These are phyloP conservation scores for Cherax quadricarinatus DNA, from an alignment of 1,140 invertebrate genomes.

Conservation along the genomic window DNA sequence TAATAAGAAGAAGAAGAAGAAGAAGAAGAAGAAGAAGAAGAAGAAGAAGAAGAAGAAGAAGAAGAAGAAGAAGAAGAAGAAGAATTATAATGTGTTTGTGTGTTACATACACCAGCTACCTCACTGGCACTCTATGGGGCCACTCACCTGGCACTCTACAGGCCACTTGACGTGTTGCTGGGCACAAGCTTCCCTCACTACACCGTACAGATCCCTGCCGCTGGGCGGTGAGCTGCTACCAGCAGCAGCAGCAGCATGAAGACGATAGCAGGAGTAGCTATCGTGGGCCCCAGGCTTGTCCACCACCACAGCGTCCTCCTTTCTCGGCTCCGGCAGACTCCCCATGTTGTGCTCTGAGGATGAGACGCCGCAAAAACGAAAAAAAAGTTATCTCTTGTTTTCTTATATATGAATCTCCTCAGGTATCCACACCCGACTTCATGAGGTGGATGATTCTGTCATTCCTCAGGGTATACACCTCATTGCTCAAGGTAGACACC, in stretches of 20 bases:
- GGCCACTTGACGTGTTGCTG: constrained; percentile 73
- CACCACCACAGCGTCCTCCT: constrained; percentile 42
- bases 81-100: too few species aligned
- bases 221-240: not conserved
- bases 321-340: constrained; percentile 51
- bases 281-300: constrained; percentile 47
- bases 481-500: too few species aligned
- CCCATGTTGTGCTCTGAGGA: constrained; percentile 48
- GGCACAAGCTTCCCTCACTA: constrained; percentile 68
- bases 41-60: too few species aligned
- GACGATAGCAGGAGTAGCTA: constrained; percentile 57
- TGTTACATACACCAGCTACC: too few species aligned
- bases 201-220: constrained; percentile 56
- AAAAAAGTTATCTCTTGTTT: not conserved
- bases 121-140: too few species aligned
- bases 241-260: not conserved
- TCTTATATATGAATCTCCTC: not conserved
- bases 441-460: not conserved
- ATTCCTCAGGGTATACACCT: too few species aligned
- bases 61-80: too few species aligned
- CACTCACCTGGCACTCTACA: constrained; percentile 71
- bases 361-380: not conserved
- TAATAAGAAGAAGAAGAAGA: too few species aligned
- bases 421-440: not conserved
- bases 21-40: too few species aligned